A percentile compares a stretch with the other conserved stretches of the same genome.
These are phyloP conservation scores for Oreocharis arfaki DNA, from an alignment of 2,113 vertebrate genomes.

Conservation along the genomic window DNA sequence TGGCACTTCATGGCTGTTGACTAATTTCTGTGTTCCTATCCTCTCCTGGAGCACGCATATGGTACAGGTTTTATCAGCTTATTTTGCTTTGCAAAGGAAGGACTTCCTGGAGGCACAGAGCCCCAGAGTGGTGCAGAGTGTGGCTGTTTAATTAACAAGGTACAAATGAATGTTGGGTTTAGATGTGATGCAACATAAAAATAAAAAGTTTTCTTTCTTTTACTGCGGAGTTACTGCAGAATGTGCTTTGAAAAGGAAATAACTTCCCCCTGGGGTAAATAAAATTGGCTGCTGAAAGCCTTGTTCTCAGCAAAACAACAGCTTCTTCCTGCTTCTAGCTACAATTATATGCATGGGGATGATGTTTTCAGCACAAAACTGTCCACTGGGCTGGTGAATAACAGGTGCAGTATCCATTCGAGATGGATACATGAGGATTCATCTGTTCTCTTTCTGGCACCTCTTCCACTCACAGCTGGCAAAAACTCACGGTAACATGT, in stretches of 20 bases:
- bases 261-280: rapidly evolving
- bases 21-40: background rate
- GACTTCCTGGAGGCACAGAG: background rate
- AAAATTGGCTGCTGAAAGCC: background rate
- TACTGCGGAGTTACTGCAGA: background rate
- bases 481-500: constrained; percentile 29
- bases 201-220: background rate
- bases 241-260: background rate
- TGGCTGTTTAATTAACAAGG: background rate
- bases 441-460: background rate
- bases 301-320: background rate
- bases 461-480: constrained; percentile 25
- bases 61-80: background rate
- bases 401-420: background rate
- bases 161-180: background rate
- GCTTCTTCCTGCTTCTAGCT: background rate
- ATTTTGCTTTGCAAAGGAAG: background rate
- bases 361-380: background rate
- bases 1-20: background rate
- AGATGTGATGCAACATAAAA: background rate
- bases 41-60: background rate
- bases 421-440: background rate
- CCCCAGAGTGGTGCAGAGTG: too few relatives aligned
- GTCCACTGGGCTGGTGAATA: background rate
- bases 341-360: background rate